phyloP scores from a whole-genome alignment of 2,797 vertebrate genomes.

The Tinamus major region DNA sequence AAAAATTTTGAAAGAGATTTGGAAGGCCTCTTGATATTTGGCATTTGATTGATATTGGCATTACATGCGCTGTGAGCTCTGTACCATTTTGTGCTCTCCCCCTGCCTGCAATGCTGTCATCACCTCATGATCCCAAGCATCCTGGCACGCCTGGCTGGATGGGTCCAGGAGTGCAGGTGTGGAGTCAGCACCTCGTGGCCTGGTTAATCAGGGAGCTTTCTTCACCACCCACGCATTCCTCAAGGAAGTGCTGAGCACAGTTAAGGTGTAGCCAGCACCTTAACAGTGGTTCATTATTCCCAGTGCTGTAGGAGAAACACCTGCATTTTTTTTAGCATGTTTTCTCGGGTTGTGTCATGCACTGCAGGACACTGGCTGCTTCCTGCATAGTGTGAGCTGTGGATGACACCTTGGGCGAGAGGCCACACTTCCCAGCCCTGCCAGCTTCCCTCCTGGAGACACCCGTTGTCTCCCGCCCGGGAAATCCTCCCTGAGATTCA shows the following conservation, averaged over 20 bases:
- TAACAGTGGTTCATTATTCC: neutral
- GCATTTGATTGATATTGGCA: neutral
- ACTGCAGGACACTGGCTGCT: neutral
- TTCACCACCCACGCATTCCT: neutral
- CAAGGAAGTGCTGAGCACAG: neutral
- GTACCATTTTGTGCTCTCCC: too few species aligned
- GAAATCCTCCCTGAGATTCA: neutral
- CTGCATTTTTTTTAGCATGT: neutral
- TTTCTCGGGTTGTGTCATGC: neutral
- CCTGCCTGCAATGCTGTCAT: accelerated
- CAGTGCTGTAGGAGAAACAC: neutral
- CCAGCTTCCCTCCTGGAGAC: too few species aligned
- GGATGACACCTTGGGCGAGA: neutral
- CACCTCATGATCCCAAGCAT: neutral
- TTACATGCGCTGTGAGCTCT: accelerated
- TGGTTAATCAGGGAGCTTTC: neutral
- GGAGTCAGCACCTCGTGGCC: neutral
- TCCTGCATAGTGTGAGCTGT: accelerated
- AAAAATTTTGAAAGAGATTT: neutral
- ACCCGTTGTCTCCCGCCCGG: neutral
- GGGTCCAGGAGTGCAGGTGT: neutral
- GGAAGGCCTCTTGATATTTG: neutral
- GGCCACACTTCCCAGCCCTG: too few species aligned
- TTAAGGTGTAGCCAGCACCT: neutral
- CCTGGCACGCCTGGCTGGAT: neutral